These are phyloP conservation scores for Ageneiosus marmoratus DNA, from an alignment of 2,113 vertebrate genomes.

Conservation along the genomic window DNA sequence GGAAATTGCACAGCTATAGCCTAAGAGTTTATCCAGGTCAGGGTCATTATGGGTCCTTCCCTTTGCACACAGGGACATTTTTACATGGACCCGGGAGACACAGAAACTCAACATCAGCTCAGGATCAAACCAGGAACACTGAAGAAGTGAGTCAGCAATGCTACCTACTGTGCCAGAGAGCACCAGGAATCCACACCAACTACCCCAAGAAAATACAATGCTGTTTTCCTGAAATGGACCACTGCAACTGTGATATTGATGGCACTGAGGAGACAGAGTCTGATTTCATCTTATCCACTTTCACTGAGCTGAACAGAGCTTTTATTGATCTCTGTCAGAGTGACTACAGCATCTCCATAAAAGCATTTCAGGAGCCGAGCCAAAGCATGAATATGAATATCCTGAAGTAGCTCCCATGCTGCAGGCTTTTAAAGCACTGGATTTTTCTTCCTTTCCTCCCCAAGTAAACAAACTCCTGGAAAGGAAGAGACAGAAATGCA, in stretches of 20 bases:
- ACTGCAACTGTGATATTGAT: constrained; percentile 30
- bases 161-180: background rate
- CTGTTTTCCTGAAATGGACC: background rate
- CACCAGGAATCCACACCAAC: background rate
- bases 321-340: constrained; percentile 59
- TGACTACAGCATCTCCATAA: constrained; percentile 58
- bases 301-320: constrained; percentile 32
- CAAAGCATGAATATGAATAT: constrained; percentile 58
- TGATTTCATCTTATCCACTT: constrained; percentile 58
- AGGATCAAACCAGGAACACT: background rate
- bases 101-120: background rate
- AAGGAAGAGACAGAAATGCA: constrained; percentile 52
- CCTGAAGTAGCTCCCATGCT: constrained; percentile 59
- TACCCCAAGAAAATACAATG: background rate
- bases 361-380: constrained; percentile 67
- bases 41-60: background rate
- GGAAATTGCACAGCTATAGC: no score
- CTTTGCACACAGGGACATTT: no score
- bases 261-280: constrained; percentile 53
- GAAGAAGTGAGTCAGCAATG: background rate
- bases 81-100: background rate
- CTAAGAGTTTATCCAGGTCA: background rate
- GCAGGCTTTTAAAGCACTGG: constrained; percentile 56
- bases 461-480: constrained; percentile 51
- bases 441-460: constrained; percentile 43